Percentiles rank a stretch among this genome's conserved stretches.
Evolutionary conservation across 2,797 vertebrate species (phyloP).

Genomic region (Lindbergichthys nudifrons): DNA sequence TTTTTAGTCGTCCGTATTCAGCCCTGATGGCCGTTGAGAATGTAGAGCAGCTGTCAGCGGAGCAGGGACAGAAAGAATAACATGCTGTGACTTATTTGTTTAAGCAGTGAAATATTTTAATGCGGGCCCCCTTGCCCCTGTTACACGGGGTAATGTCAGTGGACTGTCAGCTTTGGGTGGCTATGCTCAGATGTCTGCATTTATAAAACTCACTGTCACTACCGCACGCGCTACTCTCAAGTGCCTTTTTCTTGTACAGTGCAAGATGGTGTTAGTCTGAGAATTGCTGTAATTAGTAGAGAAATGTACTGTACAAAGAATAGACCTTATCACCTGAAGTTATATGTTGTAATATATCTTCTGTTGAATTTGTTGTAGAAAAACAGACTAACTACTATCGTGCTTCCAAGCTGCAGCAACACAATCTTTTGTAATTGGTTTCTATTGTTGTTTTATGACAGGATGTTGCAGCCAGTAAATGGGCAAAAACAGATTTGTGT

Average conservation of each 20-base stretch:
- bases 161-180: slow-evolving; percentile 48
- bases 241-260: background rate
- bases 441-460: background rate
- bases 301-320: background rate
- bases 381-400: background rate
- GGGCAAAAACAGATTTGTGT: too few species aligned
- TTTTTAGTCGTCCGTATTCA: slow-evolving; percentile 62
- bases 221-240: slow-evolving; percentile 4
- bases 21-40: slow-evolving; percentile 58
- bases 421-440: background rate
- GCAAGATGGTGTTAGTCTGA: background rate
- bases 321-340: background rate
- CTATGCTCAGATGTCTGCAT: slow-evolving; percentile 71
- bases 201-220: slow-evolving; percentile 28
- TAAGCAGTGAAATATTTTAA: slow-evolving; percentile 74
- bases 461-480: background rate
- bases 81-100: slow-evolving; percentile 74
- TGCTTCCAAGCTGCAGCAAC: slow-evolving; percentile 6
- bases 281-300: background rate
- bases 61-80: slow-evolving; percentile 73
- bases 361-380: background rate
- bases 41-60: slow-evolving; percentile 71
- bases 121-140: slow-evolving; percentile 55
- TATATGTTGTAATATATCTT: background rate
- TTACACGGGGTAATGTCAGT: slow-evolving; percentile 59